Evolutionary conservation across 2,113 vertebrate species (phyloP).

Genomic region (Marmota monax): DNA sequence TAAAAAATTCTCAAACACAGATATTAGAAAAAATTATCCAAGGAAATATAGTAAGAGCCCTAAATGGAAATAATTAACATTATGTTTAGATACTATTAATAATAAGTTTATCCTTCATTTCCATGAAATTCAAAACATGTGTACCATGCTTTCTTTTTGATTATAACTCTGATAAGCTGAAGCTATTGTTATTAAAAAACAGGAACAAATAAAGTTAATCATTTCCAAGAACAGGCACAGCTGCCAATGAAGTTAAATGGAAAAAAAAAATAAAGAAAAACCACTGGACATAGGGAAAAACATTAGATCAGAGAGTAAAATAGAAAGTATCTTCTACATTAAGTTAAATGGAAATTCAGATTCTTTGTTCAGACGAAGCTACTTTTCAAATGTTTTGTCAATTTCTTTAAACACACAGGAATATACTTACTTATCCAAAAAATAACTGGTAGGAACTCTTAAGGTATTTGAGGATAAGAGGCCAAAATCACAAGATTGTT

Average conservation of each 20-base stretch:
- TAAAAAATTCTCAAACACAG: neutral
- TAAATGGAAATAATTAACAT: constrained; percentile 15
- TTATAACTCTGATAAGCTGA: constrained; percentile 1
- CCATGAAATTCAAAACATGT: constrained; percentile 48
- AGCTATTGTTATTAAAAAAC: constrained; percentile 48
- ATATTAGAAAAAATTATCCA: constrained; percentile 31
- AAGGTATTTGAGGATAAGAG: constrained; percentile 10
- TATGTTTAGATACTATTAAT: neutral
- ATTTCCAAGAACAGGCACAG: constrained; percentile 41
- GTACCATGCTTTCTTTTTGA: neutral
- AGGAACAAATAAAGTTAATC: constrained; percentile 21
- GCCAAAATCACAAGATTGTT: neutral
- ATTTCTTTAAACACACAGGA: neutral
- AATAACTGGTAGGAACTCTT: neutral
- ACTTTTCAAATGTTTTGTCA: constrained; percentile 41
- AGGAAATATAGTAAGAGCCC: constrained; percentile 34
- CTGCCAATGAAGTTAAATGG: constrained; percentile 9
- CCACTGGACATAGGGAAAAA: neutral
- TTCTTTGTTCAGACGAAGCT: constrained; percentile 52
- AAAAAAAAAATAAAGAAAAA: neutral
- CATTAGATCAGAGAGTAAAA: neutral
- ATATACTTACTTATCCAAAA: neutral
- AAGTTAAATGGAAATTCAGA: constrained; percentile 45
- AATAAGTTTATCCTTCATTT: constrained; percentile 14
- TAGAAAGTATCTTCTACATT: constrained; percentile 23